These are phyloP conservation scores for Pangasius djambal DNA, from an alignment of 2,797 vertebrate species.

Conservation along the genomic window DNA sequence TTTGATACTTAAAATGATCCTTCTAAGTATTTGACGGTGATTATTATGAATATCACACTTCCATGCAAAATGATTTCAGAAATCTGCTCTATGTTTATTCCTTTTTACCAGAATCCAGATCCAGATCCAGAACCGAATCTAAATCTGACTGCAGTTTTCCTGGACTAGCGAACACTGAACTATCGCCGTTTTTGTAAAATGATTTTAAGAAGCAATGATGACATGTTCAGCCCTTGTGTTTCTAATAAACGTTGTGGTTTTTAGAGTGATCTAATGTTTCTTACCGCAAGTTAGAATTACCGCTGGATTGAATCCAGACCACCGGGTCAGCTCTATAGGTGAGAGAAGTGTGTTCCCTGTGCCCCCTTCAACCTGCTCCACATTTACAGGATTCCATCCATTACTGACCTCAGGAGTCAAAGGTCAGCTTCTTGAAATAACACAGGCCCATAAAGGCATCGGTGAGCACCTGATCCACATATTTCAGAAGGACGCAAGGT, in stretches of 20 bases:
- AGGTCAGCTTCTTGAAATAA: slow-evolving; percentile 39
- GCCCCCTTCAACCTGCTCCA: slow-evolving; percentile 6
- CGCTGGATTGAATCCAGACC: slow-evolving; percentile 21
- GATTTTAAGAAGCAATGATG: not conserved
- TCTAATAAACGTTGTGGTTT: slow-evolving; percentile 18
- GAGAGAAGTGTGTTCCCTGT: not conserved
- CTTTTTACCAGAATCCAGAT: not conserved
- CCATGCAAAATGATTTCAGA: not conserved
- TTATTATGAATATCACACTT: not conserved
- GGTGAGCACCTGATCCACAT: slow-evolving; percentile 45
- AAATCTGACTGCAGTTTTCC: not conserved
- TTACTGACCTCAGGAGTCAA: slow-evolving; percentile 47
- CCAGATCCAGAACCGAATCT: not conserved
- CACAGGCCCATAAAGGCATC: slow-evolving; percentile 14
- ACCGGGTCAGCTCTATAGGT: not conserved
- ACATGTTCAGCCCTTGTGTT: slow-evolving; percentile 10
- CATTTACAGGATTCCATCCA: slow-evolving; percentile 43
- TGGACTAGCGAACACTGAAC: not conserved
- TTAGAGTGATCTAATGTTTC: not conserved
- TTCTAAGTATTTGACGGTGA: not conserved
- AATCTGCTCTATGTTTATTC: not conserved
- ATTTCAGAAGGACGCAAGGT: slow-evolving; percentile 39
- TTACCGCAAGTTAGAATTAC: not conserved
- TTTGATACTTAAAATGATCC: too few species aligned
- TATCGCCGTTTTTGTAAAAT: not conserved